Evolutionary conservation across 1,140 invertebrate genomes (phyloP), one percentile per base, ranked within the genome.

Genomic region (Babylonia areolata): DNA sequence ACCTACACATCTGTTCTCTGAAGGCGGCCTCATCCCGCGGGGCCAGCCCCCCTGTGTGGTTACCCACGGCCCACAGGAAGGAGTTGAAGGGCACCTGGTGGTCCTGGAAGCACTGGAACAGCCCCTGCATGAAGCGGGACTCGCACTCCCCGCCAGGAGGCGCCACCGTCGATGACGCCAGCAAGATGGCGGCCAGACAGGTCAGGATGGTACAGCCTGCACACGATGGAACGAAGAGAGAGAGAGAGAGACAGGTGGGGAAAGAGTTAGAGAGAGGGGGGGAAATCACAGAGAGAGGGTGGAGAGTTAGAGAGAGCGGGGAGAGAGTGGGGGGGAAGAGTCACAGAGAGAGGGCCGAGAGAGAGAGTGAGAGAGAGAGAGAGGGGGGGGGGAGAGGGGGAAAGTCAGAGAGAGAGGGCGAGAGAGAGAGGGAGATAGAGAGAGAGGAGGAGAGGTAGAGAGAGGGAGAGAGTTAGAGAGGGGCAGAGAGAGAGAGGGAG

Each of bases 111-210:
- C 81, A 82, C 17, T 5, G 23, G 35, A 82, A 82, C 28, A 82
- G 51, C 1, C 35, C 64, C 37, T 64, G 28, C 46, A 69, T 69
- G 81, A 82, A 82, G 33, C 35, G 28, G 11, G 11, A 33, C 23
- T 82, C 81, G 20, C 81, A 82, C 23, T 64, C 51, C 31, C 64
- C 81, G 54, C 81, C 64, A 69, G 81, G 81, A 3, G 79, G 81
- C 33, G n/a, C 11, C 51, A 64, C 81, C 20, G 81, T 82, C 78
- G 35, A 37, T 28, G 33, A 64, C 54, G 33, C 35, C 15, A 17
- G 54, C 51, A 81, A 20, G 12, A 82, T 31, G 64, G 58, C 75
- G 2, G 75, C 75, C 75, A 77, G 6, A 2, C 12, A 31, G 6
- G 33, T 0, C 0, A 64, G 58, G 28, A n/a, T 12, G 58, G 23